phyloP scores from a whole-genome alignment of 2,797 vertebrate species.

The Poecilia gillii region DNA sequence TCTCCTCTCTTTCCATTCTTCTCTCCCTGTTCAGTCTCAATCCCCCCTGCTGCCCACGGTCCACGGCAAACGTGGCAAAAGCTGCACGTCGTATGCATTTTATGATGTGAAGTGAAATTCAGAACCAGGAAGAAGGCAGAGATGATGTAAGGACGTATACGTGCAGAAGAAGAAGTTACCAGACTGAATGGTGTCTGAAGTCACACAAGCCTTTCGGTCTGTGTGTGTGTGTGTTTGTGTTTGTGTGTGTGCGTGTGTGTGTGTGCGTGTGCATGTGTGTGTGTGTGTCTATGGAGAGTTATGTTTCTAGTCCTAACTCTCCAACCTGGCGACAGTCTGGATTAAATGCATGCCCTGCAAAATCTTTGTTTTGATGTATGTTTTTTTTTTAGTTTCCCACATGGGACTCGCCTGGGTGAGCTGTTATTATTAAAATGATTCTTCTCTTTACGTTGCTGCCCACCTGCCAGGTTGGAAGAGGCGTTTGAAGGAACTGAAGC shows the following conservation, averaged over 20 bases:
- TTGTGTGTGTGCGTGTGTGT: no score
- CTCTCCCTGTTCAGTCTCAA: background rate
- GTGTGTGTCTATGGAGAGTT: no score
- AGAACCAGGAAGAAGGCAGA: background rate
- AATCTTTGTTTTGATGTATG: background rate
- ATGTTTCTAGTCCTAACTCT: background rate
- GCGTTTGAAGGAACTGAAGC: background rate
- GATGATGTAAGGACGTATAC: background rate
- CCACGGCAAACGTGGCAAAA: background rate
- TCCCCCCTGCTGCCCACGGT: background rate
- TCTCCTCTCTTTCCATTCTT: background rate
- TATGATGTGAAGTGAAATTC: background rate
- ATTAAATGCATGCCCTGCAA: slow-evolving; percentile 1
- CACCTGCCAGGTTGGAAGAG: background rate
- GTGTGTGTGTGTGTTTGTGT: background rate
- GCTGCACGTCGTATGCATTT: background rate
- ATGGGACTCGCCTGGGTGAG: background rate
- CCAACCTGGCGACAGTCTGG: background rate
- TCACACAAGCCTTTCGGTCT: background rate
- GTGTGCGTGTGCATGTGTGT: no score
- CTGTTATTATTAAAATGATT: background rate
- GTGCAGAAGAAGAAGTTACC: background rate
- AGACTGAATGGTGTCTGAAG: background rate
- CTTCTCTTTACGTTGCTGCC: background rate
- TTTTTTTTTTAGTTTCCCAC: background rate